Conservation (phyloP, 1,140 invertebrate species). For the Magallana ariakensis region DNA sequence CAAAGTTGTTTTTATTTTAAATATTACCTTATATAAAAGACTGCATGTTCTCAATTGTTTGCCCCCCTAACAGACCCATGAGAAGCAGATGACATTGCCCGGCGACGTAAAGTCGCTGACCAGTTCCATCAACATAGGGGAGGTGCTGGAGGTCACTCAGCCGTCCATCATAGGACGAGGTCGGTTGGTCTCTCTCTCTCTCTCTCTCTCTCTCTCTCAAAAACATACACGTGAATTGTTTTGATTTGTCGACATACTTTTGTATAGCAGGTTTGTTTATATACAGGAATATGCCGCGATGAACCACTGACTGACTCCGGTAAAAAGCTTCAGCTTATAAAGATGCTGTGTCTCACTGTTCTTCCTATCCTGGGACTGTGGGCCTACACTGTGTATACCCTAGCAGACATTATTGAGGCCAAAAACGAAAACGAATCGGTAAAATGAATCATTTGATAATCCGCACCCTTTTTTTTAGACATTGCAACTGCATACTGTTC, state of each 20-base stretch:
- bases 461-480: too few species aligned
- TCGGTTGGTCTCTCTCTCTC: neutral
- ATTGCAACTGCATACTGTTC: too few species aligned
- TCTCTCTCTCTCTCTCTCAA: neutral
- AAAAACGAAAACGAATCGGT: conserved; percentile 69
- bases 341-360: conserved; percentile 69
- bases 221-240: neutral
- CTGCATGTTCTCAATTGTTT: neutral
- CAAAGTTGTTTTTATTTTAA: too few species aligned
- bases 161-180: conserved; percentile 38
- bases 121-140: conserved; percentile 26
- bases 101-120: neutral
- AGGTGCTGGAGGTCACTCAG: conserved; percentile 32
- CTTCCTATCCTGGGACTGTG: conserved; percentile 68
- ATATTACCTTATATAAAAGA: too few species aligned
- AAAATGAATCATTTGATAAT: neutral
- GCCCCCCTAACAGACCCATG: neutral
- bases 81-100: neutral
- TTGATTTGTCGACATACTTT: neutral
- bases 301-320: conserved; percentile 68
- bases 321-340: conserved; percentile 66
- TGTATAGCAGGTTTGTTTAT: neutral
- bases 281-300: conserved; percentile 63
- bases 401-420: conserved; percentile 65
- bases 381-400: conserved; percentile 68